phyloP scores from a whole-genome alignment of 2,797 vertebrate species.

The Danio tinwini region DNA sequence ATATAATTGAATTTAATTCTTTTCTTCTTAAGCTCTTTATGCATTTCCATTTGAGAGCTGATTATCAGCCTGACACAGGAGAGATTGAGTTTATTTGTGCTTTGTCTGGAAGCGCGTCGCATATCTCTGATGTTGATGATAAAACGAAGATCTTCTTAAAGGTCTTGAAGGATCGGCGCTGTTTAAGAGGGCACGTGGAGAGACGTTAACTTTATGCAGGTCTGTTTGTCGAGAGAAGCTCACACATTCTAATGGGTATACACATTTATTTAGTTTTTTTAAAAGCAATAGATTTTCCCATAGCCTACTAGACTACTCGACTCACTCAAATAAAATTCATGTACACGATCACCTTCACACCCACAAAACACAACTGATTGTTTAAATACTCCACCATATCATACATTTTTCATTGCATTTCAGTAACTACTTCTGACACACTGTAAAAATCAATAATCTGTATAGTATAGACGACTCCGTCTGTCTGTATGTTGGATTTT shows the following conservation, averaged over 20 bases:
- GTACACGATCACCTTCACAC: too few species aligned
- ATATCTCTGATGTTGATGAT: slow-evolving; percentile 6
- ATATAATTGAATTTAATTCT: slow-evolving; percentile 76
- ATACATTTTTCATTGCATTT: too few species aligned
- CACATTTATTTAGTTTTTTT: background rate
- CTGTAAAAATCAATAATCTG: too few species aligned
- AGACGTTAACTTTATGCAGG: background rate
- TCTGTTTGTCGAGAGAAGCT: background rate
- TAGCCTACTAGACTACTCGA: too few species aligned
- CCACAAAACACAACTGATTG: too few species aligned
- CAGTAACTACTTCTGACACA: too few species aligned
- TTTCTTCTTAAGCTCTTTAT: slow-evolving; percentile 71
- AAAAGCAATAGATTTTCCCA: too few species aligned
- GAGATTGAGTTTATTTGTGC: slow-evolving; percentile 40
- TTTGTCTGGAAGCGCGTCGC: slow-evolving; percentile 59
- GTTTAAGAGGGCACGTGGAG: slow-evolving; percentile 11
- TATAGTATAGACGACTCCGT: too few species aligned
- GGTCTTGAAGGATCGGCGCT: slow-evolving; percentile 31
- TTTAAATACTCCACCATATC: too few species aligned
- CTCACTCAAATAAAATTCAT: too few species aligned
- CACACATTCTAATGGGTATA: background rate
- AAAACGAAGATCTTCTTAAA: slow-evolving; percentile 32
- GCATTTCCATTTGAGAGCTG: slow-evolving; percentile 64
- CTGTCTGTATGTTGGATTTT: too few species aligned
- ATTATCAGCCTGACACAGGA: slow-evolving; percentile 57